phyloP scores from a whole-genome alignment of 1,140 invertebrate genomes.

The Trichonephila clavipes region DNA sequence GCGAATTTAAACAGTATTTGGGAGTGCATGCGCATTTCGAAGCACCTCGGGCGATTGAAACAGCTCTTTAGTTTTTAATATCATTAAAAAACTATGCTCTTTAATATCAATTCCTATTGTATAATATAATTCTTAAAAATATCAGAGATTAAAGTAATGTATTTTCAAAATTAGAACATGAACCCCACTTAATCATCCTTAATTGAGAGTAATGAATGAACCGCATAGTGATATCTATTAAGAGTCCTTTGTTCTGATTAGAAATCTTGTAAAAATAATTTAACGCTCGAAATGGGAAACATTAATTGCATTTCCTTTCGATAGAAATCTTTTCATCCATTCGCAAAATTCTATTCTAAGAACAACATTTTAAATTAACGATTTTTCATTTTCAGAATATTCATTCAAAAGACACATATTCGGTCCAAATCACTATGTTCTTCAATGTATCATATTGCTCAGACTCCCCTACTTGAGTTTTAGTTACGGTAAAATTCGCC shows the following conservation, averaged over 20 bases:
- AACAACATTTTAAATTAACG: constrained; percentile 2
- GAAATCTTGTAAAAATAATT: constrained; percentile 23
- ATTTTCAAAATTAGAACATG: background rate
- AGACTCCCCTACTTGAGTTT: background rate
- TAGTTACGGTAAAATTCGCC: constrained; percentile 6
- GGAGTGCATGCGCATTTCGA: too few species aligned
- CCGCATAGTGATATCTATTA: background rate
- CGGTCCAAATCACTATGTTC: background rate
- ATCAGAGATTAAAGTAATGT: too few species aligned
- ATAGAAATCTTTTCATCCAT: background rate
- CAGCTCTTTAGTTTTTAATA: too few species aligned
- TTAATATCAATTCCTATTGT: too few species aligned
- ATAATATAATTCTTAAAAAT: too few species aligned
- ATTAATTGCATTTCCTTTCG: constrained; percentile 27
- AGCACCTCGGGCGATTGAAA: too few species aligned
- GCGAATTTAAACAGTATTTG: too few species aligned
- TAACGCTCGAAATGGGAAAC: background rate
- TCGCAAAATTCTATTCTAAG: background rate
- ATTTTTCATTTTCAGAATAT: background rate
- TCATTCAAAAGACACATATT: background rate
- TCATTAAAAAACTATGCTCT: too few species aligned
- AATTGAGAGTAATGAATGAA: background rate
- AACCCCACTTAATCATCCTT: background rate
- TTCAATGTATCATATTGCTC: background rate
- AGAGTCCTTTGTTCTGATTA: background rate